A percentile compares a stretch with the other conserved stretches of the same genome.
phyloP scores from a whole-genome alignment of 2,113 vertebrate species.

The Calidris pygmaea region DNA sequence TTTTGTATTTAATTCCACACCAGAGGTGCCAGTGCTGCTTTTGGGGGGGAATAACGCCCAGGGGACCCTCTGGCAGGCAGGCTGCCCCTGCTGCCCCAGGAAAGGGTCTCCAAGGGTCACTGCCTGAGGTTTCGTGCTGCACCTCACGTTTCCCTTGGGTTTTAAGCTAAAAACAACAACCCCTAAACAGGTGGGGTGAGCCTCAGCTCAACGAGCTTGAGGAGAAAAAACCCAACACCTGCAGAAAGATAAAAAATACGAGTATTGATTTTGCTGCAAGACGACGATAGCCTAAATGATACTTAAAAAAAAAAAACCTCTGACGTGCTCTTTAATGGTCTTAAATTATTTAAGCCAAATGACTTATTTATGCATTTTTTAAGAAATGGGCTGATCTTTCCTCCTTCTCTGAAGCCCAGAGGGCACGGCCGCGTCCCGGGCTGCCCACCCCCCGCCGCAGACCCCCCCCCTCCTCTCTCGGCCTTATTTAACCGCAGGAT shows the following conservation, averaged over 20 bases:
- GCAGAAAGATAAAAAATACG: neutral
- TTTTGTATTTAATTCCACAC: neutral
- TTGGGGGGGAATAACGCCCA: rapidly evolving
- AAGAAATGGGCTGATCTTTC: neutral
- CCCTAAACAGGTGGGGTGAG: neutral
- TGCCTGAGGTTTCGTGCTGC: neutral
- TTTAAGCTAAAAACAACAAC: neutral
- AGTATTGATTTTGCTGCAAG: neutral
- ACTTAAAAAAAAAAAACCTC: neutral
- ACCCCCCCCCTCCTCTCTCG: neutral
- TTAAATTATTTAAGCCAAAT: neutral
- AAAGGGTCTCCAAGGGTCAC: neutral
- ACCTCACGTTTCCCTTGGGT: neutral
- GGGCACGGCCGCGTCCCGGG: rapidly evolving
- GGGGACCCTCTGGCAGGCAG: rapidly evolving
- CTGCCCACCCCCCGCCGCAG: neutral
- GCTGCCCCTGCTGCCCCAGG: neutral
- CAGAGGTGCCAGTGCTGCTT: rapidly evolving
- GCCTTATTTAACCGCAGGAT: rapidly evolving
- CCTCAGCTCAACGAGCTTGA: neutral
- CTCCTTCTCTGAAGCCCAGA: neutral
- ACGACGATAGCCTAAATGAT: rapidly evolving
- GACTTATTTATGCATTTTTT: neutral
- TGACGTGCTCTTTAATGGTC: rapidly evolving
- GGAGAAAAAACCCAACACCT: neutral